Base-by-base conservation (phyloP, 2,797 vertebrate species). In the Prunella strophiata region DNA sequence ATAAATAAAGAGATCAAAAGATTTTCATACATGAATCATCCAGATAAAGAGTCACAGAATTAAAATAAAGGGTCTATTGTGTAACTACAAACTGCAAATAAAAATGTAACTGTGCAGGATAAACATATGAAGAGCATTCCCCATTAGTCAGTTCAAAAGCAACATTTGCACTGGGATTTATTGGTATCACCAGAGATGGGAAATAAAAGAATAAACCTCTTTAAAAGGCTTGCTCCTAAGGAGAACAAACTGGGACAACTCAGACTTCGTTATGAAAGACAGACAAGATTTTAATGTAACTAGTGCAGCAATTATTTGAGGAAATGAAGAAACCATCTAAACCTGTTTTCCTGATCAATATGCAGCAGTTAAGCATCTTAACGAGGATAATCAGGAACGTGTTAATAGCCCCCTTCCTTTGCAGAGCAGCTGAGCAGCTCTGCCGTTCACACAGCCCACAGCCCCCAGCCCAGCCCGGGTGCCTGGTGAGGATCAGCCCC, bases 1-100 rank as follows among this genome's bases (percentile, higher is more conserved):
- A 84, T 38, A 89, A 96, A 91, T 50, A 88, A 83, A 74, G 62
- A 80, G n/a, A 72, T 89, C 25, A 66, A 85, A 75, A 75, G 52
- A 91, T 84, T 89, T 93, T 81, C 70, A 47, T 30, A 85, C 10
- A 59, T 91, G 48, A 91, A 62, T 78, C 88, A 92, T 48, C 40
- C 40, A 91, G 51, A 57, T 11, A 73, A 76, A 67, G 59, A 85
- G 40, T 72, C 73, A 88, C 23, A 84, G 51, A 86, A 85, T 14
- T 75, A 72, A 85, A 92, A 92, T 42, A 88, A 88, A 67, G 61
- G 11, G 15, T 57, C 54, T 70, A 32, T 20, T 72, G 51, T 68
- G 11, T 36, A 87, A 85, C 30, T 70, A 85, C 25, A 85, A 61
- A 78, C 30, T 51, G 30, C 55, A 92, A 80, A 83, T 52, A 81